These are phyloP conservation scores for Phengaris arion DNA, from an alignment of 2,888 invertebrate genomes.

Conservation along the genomic window DNA sequence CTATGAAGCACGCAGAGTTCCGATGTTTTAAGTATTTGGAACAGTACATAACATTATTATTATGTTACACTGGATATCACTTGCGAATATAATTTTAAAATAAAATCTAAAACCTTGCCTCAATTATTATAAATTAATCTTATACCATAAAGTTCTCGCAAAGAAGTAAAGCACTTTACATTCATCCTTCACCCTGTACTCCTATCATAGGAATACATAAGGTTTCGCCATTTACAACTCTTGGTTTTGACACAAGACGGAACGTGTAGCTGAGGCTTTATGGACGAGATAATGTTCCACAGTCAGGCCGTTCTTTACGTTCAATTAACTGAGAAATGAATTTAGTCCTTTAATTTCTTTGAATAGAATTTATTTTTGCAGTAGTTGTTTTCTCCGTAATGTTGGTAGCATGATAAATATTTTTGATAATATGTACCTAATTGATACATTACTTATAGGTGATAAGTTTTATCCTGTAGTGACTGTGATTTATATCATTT, in stretches of 20 bases:
- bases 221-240: too few species aligned
- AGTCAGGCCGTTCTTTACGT: conserved; percentile 52
- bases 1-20: too few species aligned
- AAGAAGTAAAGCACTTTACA: too few species aligned
- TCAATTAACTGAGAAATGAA: conserved; percentile 42
- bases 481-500: background rate
- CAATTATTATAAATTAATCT: too few species aligned
- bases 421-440: conserved; percentile 47
- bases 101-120: too few species aligned
- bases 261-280: background rate
- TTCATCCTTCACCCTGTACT: too few species aligned
- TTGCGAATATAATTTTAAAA: too few species aligned
- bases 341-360: conserved; percentile 40
- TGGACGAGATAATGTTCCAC: conserved; percentile 59
- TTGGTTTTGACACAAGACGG: background rate
- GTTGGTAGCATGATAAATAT: conserved; percentile 54
- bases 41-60: too few species aligned
- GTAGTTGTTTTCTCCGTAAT: conserved; percentile 37
- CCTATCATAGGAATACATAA: too few species aligned
- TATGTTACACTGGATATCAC: too few species aligned
- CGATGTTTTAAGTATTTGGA: too few species aligned
- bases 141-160: too few species aligned
- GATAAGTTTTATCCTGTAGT: conserved; percentile 36
- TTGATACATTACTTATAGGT: conserved; percentile 59
- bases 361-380: conserved; percentile 43